Evolutionary conservation across 2,113 vertebrate genomes (phyloP), one percentile per base, ranked within the genome.

Genomic region (Ctenodactylus gundi): DNA sequence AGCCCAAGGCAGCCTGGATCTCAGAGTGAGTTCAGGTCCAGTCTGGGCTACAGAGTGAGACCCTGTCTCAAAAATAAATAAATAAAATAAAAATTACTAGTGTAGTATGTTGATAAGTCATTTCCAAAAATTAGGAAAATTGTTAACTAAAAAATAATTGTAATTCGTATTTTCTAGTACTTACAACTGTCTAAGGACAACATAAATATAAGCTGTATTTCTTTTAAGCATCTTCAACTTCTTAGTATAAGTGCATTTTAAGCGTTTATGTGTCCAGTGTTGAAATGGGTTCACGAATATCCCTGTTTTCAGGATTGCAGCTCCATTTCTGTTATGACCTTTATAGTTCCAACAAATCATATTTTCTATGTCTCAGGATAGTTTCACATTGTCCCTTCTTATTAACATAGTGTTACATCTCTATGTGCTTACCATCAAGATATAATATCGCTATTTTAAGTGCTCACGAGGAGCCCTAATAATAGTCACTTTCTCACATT

Each of bases 191-290:
- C 90, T 51, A 31, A 39, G 51, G 41, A 44, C 34, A 44, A 81
- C 13, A 44, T 53, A 7, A 76, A 86, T 93, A 82, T 62, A 94
- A 91, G 57, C 89, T 93, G 36, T 9, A 58, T 81, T 90, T 94
- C 25, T 94, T 64, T 25, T 41, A 70, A 25, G 39, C 27, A 64
- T 17, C 11, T 70, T 93, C 18, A 27, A 68, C 34, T 85, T 95
- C 17, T 34, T 44, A 6, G 13, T 65, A 4, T 64, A 78, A 31
- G 57, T 86, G 65, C 17, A 58, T 62, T 84, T 70, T 78, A 49
- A 77, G 41, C 68, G 55, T 36, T 73, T 58, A 31, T 88, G 84
- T 78, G 60, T 49, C 27, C 46, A 75, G 14, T 65, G 46, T 39
- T 78, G 36, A 60, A 39, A 51, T 75, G 12, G 31, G 53, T 62